A percentile compares a stretch with the other conserved stretches of the same genome.
These are phyloP conservation scores for Platycheirus rosarum DNA, from an alignment of 2,888 invertebrate species.

Conservation along the genomic window DNA sequence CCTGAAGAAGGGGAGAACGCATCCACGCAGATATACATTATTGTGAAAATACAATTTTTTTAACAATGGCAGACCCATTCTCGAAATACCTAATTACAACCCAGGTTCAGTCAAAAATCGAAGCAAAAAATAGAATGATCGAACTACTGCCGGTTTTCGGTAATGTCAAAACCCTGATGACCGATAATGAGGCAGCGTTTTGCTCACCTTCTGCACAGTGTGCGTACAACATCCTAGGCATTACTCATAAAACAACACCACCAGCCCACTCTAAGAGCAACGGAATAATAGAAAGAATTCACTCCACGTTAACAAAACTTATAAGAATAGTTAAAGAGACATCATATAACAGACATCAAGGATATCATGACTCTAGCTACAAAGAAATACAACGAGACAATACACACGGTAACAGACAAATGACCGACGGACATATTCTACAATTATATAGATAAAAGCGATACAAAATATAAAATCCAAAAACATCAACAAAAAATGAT, in stretches of 20 bases:
- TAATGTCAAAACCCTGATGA: constrained; percentile 15
- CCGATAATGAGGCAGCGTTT: constrained; percentile 20
- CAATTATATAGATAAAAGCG: too few species aligned
- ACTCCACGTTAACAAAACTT: constrained; percentile 8
- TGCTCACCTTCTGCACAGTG: constrained; percentile 13
- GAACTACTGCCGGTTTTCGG: constrained; percentile 17
- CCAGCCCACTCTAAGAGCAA: constrained; percentile 13
- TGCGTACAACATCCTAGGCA: constrained; percentile 9
- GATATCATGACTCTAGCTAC: too few species aligned
- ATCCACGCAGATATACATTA: constrained; percentile 17
- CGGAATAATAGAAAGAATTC: constrained; percentile 12
- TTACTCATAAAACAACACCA: constrained; percentile 9
- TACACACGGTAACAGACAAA: constrained; percentile 6
- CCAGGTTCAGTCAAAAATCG: constrained; percentile 8
- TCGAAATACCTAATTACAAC: constrained; percentile 11
- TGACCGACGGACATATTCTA: too few species aligned
- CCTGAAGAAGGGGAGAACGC: constrained; percentile 1
- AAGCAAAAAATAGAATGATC: constrained; percentile 16
- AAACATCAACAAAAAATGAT: too few species aligned
- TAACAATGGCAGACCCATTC: constrained; percentile 9
- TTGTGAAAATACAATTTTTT: constrained; percentile 10
- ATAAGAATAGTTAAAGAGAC: constrained; percentile 6
- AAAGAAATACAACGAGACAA: too few species aligned
- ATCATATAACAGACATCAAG: too few species aligned
- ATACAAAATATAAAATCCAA: too few species aligned